These are phyloP conservation scores for Xylocopa sonorina DNA, from an alignment of 1,140 invertebrate species.

Conservation along the genomic window DNA sequence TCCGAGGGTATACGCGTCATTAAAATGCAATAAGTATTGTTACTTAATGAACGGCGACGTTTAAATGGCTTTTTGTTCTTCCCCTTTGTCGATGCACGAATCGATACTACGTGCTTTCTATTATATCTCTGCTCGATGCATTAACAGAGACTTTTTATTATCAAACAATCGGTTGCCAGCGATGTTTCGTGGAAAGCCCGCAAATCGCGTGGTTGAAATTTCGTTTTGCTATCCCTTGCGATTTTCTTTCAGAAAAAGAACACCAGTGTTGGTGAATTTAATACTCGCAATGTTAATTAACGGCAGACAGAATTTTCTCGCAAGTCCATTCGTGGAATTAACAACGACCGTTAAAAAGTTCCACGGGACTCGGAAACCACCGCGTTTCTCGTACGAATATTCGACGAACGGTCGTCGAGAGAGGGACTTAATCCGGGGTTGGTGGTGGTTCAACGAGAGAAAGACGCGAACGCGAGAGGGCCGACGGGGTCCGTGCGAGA, in stretches of 20 bases:
- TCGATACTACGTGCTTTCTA: too few species aligned
- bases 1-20: conserved; percentile 7
- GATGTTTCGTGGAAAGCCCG: too few species aligned
- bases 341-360: background rate
- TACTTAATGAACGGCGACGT: conserved; percentile 1
- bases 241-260: too few species aligned
- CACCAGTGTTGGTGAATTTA: too few species aligned
- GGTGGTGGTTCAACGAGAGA: conserved; percentile 14
- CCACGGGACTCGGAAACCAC: background rate
- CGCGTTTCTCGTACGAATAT: conserved; percentile 10
- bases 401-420: conserved; percentile 1
- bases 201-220: too few species aligned
- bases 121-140: too few species aligned
- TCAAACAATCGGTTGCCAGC: too few species aligned
- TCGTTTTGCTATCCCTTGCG: too few species aligned
- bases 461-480: background rate
- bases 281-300: too few species aligned
- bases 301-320: background rate
- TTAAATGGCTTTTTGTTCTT: background rate
- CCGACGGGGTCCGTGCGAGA: background rate
- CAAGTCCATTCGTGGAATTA: too few species aligned
- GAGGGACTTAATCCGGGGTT: conserved; percentile 48
- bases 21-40: conserved; percentile 18
- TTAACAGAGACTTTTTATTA: too few species aligned
- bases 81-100: too few species aligned